Evolutionary conservation across 2,797 vertebrate species (phyloP).

Genomic region (Pelochelys cantorii): DNA sequence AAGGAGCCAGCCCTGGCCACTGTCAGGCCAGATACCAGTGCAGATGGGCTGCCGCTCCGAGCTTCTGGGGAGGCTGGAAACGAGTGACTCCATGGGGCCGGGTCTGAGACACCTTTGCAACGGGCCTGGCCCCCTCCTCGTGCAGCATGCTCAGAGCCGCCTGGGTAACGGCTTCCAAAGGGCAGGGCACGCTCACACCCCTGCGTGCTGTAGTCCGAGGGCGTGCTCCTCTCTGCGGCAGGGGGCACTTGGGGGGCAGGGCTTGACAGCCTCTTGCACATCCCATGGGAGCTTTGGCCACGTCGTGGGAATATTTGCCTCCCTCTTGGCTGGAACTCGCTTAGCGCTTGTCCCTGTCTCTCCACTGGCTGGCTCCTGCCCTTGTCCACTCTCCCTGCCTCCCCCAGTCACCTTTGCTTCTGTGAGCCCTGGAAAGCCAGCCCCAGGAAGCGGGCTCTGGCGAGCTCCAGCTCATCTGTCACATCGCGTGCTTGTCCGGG

Average conservation of each 20-base stretch:
- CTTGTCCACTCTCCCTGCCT: no score
- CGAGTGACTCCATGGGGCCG: not conserved
- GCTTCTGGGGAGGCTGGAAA: not conserved
- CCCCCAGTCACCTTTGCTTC: not conserved
- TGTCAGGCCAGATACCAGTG: not conserved
- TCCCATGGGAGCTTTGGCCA: rapidly evolving
- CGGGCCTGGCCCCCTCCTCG: not conserved
- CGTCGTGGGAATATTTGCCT: not conserved
- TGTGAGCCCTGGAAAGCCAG: not conserved
- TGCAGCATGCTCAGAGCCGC: not conserved
- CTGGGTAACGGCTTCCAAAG: not conserved
- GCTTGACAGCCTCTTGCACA: rapidly evolving
- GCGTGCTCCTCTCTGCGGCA: rapidly evolving
- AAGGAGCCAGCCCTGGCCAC: not conserved
- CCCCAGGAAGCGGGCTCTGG: not conserved
- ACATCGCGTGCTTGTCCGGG: rapidly evolving
- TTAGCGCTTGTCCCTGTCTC: not conserved
- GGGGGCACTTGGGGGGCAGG: not conserved
- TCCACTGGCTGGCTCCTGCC: no score
- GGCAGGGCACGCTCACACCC: not conserved
- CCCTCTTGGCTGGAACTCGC: not conserved
- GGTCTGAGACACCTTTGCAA: no score
- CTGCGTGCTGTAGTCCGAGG: not conserved
- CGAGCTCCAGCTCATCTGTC: not conserved
- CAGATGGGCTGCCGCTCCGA: no score